Base-by-base conservation (phyloP, 2,113 vertebrate genomes). In the Prolemur simus region DNA sequence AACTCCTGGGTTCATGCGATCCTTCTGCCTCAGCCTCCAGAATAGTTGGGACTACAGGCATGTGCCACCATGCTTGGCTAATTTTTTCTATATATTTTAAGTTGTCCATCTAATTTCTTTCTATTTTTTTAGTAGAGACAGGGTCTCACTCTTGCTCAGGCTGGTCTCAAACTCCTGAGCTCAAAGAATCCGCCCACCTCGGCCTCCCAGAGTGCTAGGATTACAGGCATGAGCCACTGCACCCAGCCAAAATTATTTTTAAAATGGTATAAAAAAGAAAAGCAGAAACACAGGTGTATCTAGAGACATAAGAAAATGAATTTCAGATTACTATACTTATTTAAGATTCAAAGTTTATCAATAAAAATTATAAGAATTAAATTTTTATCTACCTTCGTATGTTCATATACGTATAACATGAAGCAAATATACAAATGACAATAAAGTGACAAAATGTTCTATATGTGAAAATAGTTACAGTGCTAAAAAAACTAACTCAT, bases 381-480 rank as follows among this genome's bases (percentile, higher is more conserved):
- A 83, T 37, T 91, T 77, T 54, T 58, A 89, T 68, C 34, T 74
- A 63, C 29, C 15, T 29, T 88, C 87, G 56, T 45, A 27, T 5
- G 4, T 71, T 80, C 39, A 45, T 37, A 47, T 68, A 84, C 5
- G 8, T 49, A 23, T 68, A 91, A 87, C 45, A 96, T 78, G 18
- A 95, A 12, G 42, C 52, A 54, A 93, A 92, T 56, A 76, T 49
- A 66, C 32, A 94, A 96, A 86, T 39, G 27, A 66, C 27, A 29
- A 87, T 85, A 97, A 94, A 97, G 96, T 37, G 83, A 76, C 37
- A 95, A 96, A 95, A 94, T 92, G 91, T 60, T 74, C 80, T 98
- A 92, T 97, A 76, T 81, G 90, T 96, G 97, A 97, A 90, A 97
- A 96, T 98, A 97, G 96, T 98, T 97, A 83, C 78, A 96, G 78